phyloP scores from a whole-genome alignment of 2,888 invertebrate genomes.

The Drosophila parthenogenetica region DNA sequence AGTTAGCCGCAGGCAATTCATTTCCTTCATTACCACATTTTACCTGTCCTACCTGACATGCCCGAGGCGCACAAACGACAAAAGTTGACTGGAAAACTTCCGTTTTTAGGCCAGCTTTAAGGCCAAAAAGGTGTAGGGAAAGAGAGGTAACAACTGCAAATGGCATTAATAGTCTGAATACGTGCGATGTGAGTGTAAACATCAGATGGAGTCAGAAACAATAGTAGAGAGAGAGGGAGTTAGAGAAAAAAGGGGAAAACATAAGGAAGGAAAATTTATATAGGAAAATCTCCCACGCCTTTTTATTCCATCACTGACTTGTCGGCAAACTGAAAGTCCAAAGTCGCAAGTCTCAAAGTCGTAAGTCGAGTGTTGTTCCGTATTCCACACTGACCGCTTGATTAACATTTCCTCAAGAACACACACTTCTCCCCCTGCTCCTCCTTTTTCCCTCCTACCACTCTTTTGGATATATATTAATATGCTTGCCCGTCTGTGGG shows the following conservation, averaged over 20 bases:
- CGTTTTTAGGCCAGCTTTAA: constrained; percentile 59
- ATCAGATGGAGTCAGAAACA: constrained; percentile 31
- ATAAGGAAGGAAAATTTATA: constrained; percentile 21
- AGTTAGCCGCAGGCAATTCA: constrained; percentile 66
- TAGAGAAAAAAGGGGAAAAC: constrained; percentile 31
- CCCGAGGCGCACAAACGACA: constrained; percentile 41
- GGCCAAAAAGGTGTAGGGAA: constrained; percentile 20
- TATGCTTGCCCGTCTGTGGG: constrained; percentile 69
- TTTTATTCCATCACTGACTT: not conserved
- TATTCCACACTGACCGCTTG: constrained; percentile 78
- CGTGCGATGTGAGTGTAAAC: constrained; percentile 62
- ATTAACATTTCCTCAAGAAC: constrained; percentile 76
- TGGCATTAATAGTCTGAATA: constrained; percentile 76
- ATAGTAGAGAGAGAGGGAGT: not conserved
- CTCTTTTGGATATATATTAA: constrained; percentile 51
- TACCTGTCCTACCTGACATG: constrained; percentile 54
- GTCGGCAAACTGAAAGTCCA: constrained; percentile 25
- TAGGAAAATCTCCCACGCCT: constrained; percentile 72
- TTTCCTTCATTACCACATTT: constrained; percentile 65
- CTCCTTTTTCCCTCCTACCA: too few relatives aligned
- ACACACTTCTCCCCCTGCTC: constrained; percentile 49
- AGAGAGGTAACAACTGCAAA: constrained; percentile 44
- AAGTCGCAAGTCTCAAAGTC: not conserved
- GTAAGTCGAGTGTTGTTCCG: constrained; percentile 49
- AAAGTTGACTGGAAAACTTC: constrained; percentile 69